Percentiles rank a stretch among this genome's conserved stretches.
These are phyloP conservation scores for Campylomormyrus numenius DNA, from an alignment of 2,113 vertebrate species.

Conservation along the genomic window DNA sequence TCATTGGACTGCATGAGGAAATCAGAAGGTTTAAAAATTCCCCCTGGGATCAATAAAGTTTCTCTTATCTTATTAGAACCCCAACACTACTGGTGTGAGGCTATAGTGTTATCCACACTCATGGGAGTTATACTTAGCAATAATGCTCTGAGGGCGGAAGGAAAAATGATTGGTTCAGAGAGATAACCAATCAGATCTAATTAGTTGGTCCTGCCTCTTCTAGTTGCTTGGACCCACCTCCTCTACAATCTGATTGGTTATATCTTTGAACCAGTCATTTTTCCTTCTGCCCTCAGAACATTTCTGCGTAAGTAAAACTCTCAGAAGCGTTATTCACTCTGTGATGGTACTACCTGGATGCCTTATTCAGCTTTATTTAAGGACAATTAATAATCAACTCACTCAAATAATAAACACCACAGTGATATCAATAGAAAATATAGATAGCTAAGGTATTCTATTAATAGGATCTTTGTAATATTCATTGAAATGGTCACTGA, in stretches of 20 bases:
- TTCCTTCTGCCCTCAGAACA: no score
- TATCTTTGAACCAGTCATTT: no score
- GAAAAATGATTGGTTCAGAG: no score
- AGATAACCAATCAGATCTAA: no score
- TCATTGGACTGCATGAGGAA: not conserved
- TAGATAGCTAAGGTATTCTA: not conserved
- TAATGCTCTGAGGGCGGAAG: no score
- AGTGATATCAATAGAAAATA: not conserved
- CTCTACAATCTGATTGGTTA: no score
- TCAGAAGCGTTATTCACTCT: not conserved
- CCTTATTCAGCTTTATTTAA: not conserved
- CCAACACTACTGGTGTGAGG: not conserved
- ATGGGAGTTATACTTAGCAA: no score
- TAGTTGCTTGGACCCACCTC: no score
- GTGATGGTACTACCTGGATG: not conserved
- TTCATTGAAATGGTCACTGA: not conserved
- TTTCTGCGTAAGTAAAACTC: no score
- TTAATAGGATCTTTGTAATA: not conserved
- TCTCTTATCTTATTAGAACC: not conserved
- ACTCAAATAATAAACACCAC: not conserved
- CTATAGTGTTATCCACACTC: not conserved
- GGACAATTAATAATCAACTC: not conserved
- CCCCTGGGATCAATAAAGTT: not conserved
- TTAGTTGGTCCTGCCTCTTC: no score
- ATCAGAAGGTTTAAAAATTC: not conserved